Percentiles rank a stretch among this genome's conserved stretches.
Conservation (phyloP, 1,140 invertebrate genomes). For the Meteorus sp. region DNA sequence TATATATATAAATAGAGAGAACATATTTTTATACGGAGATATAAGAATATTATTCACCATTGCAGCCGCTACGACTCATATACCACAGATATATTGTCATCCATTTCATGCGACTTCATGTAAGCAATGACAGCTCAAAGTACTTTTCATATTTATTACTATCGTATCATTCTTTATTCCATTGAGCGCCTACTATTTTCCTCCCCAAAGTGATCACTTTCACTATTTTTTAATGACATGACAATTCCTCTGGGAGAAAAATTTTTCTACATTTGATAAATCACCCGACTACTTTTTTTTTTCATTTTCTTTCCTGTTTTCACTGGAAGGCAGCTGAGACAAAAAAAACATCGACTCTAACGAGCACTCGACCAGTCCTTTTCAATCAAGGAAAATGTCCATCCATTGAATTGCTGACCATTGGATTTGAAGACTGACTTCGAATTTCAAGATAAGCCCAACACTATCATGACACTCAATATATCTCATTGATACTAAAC, state of each 20-base stretch:
- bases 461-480: conserved; percentile 2
- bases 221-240: neutral
- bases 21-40: too few species aligned
- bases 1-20: too few species aligned
- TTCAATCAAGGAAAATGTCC: conserved; percentile 28
- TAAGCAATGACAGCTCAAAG: too few species aligned
- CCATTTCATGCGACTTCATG: too few species aligned
- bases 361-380: conserved; percentile 34
- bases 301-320: neutral
- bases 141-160: too few species aligned
- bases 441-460: conserved; percentile 1
- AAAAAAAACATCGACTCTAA: conserved; percentile 39
- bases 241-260: neutral
- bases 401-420: conserved; percentile 2
- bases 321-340: conserved; percentile 1
- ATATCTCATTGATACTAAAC: too few species aligned
- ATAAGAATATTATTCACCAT: too few species aligned
- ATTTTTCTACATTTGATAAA: neutral
- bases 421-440: neutral
- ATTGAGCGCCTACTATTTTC: too few species aligned
- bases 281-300: neutral
- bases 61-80: too few species aligned
- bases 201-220: too few species aligned
- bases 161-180: too few species aligned
- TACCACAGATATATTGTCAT: too few species aligned